Percentiles rank a stretch among this genome's conserved stretches.
phyloP scores from a whole-genome alignment of 2,888 invertebrate genomes.

The Macaria notata region DNA sequence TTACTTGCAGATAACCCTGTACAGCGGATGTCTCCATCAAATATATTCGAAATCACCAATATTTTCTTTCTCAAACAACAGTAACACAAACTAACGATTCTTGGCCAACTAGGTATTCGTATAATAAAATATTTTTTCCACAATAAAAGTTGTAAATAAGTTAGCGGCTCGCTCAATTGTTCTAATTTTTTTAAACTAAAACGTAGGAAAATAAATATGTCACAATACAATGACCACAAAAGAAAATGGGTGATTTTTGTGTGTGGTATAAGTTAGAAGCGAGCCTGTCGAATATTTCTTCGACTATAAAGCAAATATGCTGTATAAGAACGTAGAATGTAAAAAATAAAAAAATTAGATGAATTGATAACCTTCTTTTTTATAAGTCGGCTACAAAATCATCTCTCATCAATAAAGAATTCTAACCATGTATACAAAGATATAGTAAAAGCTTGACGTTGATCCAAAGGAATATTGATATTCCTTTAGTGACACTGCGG shows the following conservation, averaged over 20 bases:
- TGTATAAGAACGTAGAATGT: no score
- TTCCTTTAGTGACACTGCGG: no score
- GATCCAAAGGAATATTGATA: no score
- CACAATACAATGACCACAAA: conserved; percentile 45
- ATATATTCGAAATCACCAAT: conserved; percentile 27
- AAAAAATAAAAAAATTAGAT: no score
- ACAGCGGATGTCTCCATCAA: conserved; percentile 32
- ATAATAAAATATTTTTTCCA: conserved; percentile 17
- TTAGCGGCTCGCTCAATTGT: conserved; percentile 41
- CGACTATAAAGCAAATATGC: no score
- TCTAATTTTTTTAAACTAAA: conserved; percentile 37
- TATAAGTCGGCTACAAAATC: no score
- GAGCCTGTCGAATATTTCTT: no score
- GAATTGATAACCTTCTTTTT: no score
- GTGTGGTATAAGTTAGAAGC: conserved; percentile 32
- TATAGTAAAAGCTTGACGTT: no score
- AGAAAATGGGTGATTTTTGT: conserved; percentile 35
- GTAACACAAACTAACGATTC: conserved; percentile 23
- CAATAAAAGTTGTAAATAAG: conserved; percentile 41
- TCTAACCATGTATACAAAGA: no score
- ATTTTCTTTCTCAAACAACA: conserved; percentile 23
- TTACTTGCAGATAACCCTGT: not conserved
- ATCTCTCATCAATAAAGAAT: no score
- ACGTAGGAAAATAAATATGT: conserved; percentile 52
- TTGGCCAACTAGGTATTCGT: conserved; percentile 21